phyloP scores from a whole-genome alignment of 2,888 invertebrate genomes.

The Iphiclides podalirius region DNA sequence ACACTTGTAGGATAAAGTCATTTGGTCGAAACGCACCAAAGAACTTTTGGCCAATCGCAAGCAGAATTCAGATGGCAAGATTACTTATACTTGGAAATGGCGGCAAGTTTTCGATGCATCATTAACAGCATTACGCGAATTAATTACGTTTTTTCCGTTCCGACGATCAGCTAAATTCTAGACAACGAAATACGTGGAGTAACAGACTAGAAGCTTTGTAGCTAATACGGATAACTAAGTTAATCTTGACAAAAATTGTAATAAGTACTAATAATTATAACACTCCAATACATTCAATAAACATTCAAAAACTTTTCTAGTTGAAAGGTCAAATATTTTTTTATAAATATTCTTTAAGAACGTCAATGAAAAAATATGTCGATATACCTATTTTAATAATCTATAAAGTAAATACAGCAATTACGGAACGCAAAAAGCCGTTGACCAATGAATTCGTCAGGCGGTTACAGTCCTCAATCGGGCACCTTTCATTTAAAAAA shows the following conservation, averaged over 20 bases:
- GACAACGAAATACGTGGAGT: background rate
- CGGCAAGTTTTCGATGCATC: conserved; percentile 58
- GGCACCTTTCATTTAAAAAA: conserved; percentile 76
- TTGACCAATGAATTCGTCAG: conserved; percentile 80
- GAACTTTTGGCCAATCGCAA: conserved; percentile 57
- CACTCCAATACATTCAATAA: no score
- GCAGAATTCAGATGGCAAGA: conserved; percentile 68
- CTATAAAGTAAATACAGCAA: conserved; percentile 69
- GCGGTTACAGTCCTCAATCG: conserved; percentile 80
- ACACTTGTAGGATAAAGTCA: conserved; percentile 66
- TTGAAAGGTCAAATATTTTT: no score
- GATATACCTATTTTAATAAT: conserved; percentile 33
- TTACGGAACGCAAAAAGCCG: conserved; percentile 73
- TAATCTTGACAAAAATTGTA: no score
- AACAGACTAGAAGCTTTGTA: background rate
- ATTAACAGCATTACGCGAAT: conserved; percentile 72
- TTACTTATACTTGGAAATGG: conserved; percentile 77
- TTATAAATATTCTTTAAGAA: no score
- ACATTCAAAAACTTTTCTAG: no score
- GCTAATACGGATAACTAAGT: background rate
- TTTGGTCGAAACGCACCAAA: conserved; percentile 64
- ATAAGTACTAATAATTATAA: no score
- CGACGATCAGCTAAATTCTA: conserved; percentile 18
- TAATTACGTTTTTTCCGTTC: conserved; percentile 52
- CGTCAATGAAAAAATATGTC: background rate